Base-by-base conservation (phyloP, 1,140 invertebrate species). In the Diachasmimorpha longicaudata region DNA sequence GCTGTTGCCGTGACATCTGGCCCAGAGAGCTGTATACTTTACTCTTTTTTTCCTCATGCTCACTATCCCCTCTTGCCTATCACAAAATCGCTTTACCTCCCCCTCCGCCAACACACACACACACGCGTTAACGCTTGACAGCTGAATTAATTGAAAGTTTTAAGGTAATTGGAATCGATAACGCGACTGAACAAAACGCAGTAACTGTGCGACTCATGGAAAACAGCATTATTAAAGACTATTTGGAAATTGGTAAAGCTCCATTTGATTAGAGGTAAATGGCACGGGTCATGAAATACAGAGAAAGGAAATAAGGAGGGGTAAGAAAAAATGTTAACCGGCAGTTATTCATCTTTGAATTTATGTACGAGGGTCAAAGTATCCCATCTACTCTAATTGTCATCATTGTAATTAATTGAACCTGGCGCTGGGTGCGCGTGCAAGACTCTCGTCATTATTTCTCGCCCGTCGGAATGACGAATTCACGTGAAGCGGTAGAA, bases 141-240 rank as follows among this genome's bases (percentile, higher is more conserved):
- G 81, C 78, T 67, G 80, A 83, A 86, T 85, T 85, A 86, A 86
- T 85, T 83, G 85, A 85, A 86, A 85, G 80, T 85, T 86, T 85
- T 82, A 83, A 83, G 83, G 72, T 82, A 83, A 85, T 84, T 85
- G 83, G 80, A 85, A 85, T 82, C 83, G 81, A 82, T 81, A 84
- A 83, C 81, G 79, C 58, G 72, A 75, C 78, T 79, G 76, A 77
- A 82, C 42, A 76, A n/a, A 76, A 72, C 39, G 74, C 14, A 63
- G 9, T 63, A 63, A 25, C 19, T 63, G n/a, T 39, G 71, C 48
- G 48, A 77, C 4, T 42, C 39, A 44, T 19, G 58, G 11, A 73
- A 37, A 19, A 37, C 19, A 48, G 21, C 14, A 63, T 63, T 63
- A 63, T 63, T 23, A 63, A 31, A 19, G 58, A 25, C n/a, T 16